Evolutionary conservation across 2,113 vertebrate genomes (phyloP).

Genomic region (Carlito syrichta): DNA sequence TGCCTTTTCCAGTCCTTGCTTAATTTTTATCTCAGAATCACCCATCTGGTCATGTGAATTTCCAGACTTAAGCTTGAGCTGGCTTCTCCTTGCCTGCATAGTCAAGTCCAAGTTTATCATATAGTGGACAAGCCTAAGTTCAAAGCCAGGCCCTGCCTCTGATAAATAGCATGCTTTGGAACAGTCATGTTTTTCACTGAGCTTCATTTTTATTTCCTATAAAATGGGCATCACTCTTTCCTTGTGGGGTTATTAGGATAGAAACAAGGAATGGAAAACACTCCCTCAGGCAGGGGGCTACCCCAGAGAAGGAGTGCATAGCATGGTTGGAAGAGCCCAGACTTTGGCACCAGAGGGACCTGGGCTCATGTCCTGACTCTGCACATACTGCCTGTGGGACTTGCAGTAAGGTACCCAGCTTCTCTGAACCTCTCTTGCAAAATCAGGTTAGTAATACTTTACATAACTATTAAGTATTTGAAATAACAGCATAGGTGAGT

Average conservation of each 20-base stretch:
- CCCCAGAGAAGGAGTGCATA: background rate
- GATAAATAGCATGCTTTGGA: background rate
- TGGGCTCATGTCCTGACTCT: background rate
- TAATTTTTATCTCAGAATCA: constrained; percentile 13
- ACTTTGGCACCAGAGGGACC: background rate
- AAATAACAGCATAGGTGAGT: background rate
- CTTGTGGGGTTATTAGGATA: background rate
- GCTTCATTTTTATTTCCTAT: background rate
- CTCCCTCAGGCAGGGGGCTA: background rate
- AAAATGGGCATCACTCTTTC: background rate
- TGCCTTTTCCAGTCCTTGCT: background rate
- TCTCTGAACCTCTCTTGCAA: background rate
- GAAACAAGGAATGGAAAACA: background rate
- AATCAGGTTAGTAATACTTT: background rate
- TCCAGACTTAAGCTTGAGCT: background rate
- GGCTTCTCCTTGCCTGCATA: background rate
- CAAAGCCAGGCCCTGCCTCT: background rate
- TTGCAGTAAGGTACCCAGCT: background rate
- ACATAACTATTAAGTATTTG: background rate
- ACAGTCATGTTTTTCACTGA: background rate
- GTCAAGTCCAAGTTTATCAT: background rate
- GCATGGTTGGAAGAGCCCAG: background rate
- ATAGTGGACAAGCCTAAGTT: background rate
- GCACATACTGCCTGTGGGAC: background rate
- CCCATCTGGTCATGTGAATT: background rate